Evolutionary conservation across 2,113 vertebrate genomes (phyloP).

Genomic region (Australoheros scitulus): DNA sequence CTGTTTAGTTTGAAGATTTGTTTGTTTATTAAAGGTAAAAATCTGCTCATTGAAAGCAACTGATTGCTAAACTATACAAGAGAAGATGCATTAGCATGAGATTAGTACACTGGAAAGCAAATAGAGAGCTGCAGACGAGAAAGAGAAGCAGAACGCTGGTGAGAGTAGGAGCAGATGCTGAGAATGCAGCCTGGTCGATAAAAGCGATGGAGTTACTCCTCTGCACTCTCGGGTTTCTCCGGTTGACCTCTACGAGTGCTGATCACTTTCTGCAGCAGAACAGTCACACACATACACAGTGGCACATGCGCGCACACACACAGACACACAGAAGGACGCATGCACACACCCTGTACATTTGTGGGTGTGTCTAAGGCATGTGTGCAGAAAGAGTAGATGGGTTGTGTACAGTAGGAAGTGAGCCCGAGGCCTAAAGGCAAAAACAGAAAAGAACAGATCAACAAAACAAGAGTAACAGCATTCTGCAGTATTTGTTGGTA

Average conservation of each 20-base stretch:
- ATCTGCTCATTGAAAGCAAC: neutral
- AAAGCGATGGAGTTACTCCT: slow-evolving; percentile 79
- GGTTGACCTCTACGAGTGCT: slow-evolving; percentile 78
- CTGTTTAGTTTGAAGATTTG: neutral
- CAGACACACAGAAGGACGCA: neutral
- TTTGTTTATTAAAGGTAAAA: neutral
- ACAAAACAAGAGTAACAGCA: neutral
- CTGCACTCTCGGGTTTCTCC: slow-evolving; percentile 74
- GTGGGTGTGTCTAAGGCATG: slow-evolving; percentile 29
- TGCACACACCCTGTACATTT: neutral
- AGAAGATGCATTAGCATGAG: slow-evolving; percentile 1
- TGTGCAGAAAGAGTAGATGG: slow-evolving; percentile 32
- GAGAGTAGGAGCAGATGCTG: slow-evolving; percentile 71
- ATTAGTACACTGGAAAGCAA: neutral
- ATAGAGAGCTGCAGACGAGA: slow-evolving; percentile 27
- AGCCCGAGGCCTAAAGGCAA: slow-evolving; percentile 15
- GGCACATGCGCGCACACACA: neutral
- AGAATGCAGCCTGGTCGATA: slow-evolving; percentile 76
- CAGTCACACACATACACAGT: slow-evolving; percentile 37
- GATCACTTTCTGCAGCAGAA: slow-evolving; percentile 79
- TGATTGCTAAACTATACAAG: neutral
- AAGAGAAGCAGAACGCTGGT: slow-evolving; percentile 19
- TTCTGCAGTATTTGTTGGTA: neutral
- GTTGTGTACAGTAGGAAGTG: slow-evolving; percentile 22
- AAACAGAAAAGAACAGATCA: neutral